Base-by-base conservation (phyloP, 2,797 vertebrate species). In the Pteropus rufus region DNA sequence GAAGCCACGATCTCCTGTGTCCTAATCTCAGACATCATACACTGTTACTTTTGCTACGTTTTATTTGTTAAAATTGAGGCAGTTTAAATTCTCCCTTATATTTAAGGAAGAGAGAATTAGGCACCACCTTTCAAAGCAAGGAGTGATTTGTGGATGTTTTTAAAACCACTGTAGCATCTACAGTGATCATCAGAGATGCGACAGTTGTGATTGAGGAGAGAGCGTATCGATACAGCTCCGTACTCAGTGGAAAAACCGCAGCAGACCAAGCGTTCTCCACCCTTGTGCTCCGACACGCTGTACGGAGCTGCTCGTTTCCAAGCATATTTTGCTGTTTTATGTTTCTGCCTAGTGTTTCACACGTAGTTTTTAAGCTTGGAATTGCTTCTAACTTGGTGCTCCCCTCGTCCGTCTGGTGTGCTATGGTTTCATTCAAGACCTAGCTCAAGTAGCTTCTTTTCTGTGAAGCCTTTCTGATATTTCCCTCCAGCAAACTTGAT, bases 181-280 rank as follows among this genome's bases (percentile, higher is more conserved):
- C 39, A 31, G 67, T 36, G 23, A 49, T 41, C 9, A 10, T 90
- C 7, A 36, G 11, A n/a, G 26, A 9, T 58, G 1, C 44, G 77
- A 23, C 54, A 44, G 34, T 44, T 54, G 46, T 80, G 31, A 65
- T 31, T 72, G 80, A 92, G 10, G 9, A 21, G 56, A 72, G 41
- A 52, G 19, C 1, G 0, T 52, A 1, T 9, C 65, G 52, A 34
- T 54, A 12, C 0, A 12, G 49, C 41, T 46, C 0, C 11, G 10
- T 39, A 5, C 16, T 3, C 7, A n/a, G 21, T 76, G 67, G n/a
- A 65, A 75, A 76, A 49, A 65, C 46, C 70, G 2, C 19, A 11
- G 2, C 18, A 41, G 67, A 34, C 44, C 36, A 5, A 0, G 7
- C 31, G 3, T n/a, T 64, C 41, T 24, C 24, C 26, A 7, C 2